Conservation (phyloP, 2,888 invertebrate genomes). For the Sinodicranocentrus sp. region DNA sequence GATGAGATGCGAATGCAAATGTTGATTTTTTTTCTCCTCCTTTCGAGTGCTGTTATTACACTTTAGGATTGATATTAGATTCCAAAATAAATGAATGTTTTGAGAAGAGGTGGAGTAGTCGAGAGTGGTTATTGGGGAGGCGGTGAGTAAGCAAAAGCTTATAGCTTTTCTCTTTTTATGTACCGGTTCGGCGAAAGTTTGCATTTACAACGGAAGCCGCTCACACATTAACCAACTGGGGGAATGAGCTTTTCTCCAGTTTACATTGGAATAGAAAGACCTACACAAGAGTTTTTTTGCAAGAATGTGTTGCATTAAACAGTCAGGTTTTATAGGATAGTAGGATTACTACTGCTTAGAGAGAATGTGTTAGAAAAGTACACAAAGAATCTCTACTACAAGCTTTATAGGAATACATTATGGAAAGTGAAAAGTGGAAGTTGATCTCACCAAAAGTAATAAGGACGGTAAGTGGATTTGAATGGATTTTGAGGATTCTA, state of each 20-base stretch:
- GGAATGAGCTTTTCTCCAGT: neutral
- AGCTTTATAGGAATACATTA: neutral
- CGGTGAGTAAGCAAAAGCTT: neutral
- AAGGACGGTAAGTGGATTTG: slow-evolving; percentile 1
- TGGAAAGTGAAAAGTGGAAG: slow-evolving; percentile 1
- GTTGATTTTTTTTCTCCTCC: neutral
- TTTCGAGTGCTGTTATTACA: neutral
- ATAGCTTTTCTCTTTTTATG: neutral
- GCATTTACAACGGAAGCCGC: neutral
- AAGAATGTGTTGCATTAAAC: no score
- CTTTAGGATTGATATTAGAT: slow-evolving; percentile 1
- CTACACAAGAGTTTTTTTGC: neutral
- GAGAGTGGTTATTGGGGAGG: neutral
- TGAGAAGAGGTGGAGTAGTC: neutral
- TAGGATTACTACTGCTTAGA: no score
- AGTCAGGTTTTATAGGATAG: no score
- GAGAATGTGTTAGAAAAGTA: no score
- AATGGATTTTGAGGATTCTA: neutral
- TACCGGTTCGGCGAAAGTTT: neutral
- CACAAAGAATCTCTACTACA: no score
- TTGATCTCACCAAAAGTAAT: neutral
- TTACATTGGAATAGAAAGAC: neutral
- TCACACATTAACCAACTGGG: slow-evolving; percentile 1
- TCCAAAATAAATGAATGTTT: neutral
- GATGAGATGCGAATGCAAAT: slow-evolving; percentile 14